phyloP scores from a whole-genome alignment of 2,888 invertebrate species.

The Rutpela maculata region DNA sequence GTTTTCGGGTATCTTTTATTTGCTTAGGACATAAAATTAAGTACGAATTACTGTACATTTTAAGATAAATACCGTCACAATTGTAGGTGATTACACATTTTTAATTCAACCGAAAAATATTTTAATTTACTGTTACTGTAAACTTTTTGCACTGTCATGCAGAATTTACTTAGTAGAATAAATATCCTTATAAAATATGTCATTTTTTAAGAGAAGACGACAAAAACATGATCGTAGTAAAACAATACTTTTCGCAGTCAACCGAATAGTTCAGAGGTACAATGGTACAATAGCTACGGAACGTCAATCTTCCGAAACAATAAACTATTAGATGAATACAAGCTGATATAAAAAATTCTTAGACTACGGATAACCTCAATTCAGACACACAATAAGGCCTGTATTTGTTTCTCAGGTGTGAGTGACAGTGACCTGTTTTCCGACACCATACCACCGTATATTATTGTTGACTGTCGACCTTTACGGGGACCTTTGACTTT shows the following conservation, averaged over 20 bases:
- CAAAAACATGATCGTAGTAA: conserved; percentile 14
- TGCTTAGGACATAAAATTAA: neutral
- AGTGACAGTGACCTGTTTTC: conserved; percentile 45
- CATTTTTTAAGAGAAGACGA: conserved; percentile 12
- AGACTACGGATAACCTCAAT: conserved; percentile 39
- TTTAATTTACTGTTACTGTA: conserved; percentile 4
- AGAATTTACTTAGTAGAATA: neutral
- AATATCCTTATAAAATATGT: conserved; percentile 2
- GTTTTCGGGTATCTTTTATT: no score
- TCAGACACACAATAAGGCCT: conserved; percentile 30
- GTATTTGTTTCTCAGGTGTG: conserved; percentile 39
- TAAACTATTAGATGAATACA: conserved; percentile 37
- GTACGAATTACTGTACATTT: neutral
- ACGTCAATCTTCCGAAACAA: conserved; percentile 41
- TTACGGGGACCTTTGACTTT: conserved; percentile 43
- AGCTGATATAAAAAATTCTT: conserved; percentile 30
- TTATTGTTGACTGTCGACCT: conserved; percentile 40
- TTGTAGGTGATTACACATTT: neutral
- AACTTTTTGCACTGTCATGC: conserved; percentile 7
- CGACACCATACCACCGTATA: conserved; percentile 21
- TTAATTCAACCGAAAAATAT: neutral
- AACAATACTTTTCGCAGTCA: conserved; percentile 31
- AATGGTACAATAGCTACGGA: conserved; percentile 35
- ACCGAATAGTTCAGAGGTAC: conserved; percentile 21
- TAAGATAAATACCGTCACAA: neutral